Evolutionary conservation across 2,113 vertebrate species (phyloP).

Genomic region (Stigmatopora argus): DNA sequence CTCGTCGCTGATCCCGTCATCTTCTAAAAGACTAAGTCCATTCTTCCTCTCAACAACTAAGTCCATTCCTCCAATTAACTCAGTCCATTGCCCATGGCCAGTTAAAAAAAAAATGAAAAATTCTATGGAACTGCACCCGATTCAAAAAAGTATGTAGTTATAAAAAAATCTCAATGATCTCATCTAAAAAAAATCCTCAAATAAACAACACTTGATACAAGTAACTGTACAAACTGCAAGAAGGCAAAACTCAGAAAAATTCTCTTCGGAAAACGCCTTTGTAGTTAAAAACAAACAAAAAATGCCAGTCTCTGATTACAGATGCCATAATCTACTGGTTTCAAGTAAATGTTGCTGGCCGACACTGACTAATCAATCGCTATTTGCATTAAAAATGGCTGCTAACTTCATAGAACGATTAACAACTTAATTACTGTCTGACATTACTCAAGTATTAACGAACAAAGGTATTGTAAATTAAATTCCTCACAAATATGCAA

Average conservation of each 20-base stretch:
- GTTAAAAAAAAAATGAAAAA: neutral
- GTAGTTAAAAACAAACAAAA: neutral
- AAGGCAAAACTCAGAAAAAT: neutral
- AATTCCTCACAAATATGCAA: no score
- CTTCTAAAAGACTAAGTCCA: conserved; percentile 66
- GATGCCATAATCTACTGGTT: neutral
- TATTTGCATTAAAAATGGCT: neutral
- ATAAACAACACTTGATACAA: neutral
- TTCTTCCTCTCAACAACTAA: conserved; percentile 43
- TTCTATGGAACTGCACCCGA: neutral
- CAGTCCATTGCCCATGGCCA: conserved; percentile 24
- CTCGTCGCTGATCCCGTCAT: conserved; percentile 41
- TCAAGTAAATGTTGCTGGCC: neutral
- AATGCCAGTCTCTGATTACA: neutral
- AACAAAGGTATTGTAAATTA: neutral
- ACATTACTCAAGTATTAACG: neutral
- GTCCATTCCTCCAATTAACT: conserved; percentile 48
- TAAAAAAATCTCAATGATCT: no score
- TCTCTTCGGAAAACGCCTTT: neutral
- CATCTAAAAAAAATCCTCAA: no score
- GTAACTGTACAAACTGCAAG: neutral
- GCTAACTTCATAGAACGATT: neutral
- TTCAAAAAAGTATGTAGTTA: no score
- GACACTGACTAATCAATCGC: neutral
- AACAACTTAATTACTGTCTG: neutral